phyloP scores from a whole-genome alignment of 2,888 invertebrate species.

The Volucella inflata region DNA sequence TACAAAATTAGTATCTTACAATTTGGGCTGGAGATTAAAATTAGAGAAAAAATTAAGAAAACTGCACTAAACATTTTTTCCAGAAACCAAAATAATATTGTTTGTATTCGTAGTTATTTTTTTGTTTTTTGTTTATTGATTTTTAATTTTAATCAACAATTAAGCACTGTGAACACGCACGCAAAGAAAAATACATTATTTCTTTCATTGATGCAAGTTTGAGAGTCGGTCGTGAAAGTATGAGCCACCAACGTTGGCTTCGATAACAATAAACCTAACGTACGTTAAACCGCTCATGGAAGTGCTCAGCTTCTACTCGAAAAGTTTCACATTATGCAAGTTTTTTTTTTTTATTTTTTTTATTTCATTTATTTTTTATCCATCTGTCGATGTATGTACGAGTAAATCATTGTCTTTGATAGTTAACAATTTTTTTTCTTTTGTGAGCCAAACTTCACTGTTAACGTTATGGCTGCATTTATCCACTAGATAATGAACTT shows the following conservation, averaged over 20 bases:
- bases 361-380: constrained; percentile 42
- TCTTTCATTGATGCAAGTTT: constrained; percentile 67
- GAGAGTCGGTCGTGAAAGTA: constrained; percentile 63
- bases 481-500: not conserved
- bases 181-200: constrained; percentile 9
- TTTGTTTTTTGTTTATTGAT: too few relatives aligned
- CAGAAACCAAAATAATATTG: not conserved
- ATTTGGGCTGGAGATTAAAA: not conserved
- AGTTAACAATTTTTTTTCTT: constrained; percentile 31
- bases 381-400: constrained; percentile 15
- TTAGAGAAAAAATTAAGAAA: not conserved
- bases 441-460: constrained; percentile 36
- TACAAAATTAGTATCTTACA: constrained; percentile 53
- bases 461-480: constrained; percentile 62
- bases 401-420: too few relatives aligned
- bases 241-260: constrained; percentile 57
- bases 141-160: constrained; percentile 4
- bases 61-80: not conserved
- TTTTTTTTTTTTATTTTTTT: constrained; percentile 11
- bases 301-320: constrained; percentile 40
- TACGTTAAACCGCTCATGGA: constrained; percentile 6
- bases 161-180: constrained; percentile 25
- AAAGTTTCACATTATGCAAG: constrained; percentile 53
- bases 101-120: too few relatives aligned
- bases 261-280: constrained; percentile 56